Evolutionary conservation across 2,113 vertebrate genomes (phyloP).

Genomic region (Cyanoramphus novaezelandiae): DNA sequence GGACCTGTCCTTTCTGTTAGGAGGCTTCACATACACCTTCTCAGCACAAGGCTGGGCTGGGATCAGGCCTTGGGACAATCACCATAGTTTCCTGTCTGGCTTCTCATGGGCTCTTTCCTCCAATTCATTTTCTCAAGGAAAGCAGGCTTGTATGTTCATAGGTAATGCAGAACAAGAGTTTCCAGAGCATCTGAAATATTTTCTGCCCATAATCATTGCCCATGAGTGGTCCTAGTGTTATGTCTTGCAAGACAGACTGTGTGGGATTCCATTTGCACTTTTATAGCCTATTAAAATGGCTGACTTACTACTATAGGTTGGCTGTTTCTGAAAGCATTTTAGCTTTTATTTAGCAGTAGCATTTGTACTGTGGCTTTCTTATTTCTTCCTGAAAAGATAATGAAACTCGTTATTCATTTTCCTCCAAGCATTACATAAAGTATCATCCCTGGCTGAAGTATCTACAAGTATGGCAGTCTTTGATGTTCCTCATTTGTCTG

Average conservation of each 20-base stretch:
- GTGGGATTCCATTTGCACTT: neutral
- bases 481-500: slow-evolving; percentile 31
- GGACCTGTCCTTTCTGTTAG: neutral
- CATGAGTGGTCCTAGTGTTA: neutral
- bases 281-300: neutral
- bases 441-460: neutral
- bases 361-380: neutral
- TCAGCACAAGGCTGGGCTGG: neutral
- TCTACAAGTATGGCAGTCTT: slow-evolving; percentile 16
- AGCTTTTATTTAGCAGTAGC: neutral
- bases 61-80: neutral
- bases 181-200: neutral
- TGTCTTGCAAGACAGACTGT: neutral
- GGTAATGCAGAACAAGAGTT: neutral
- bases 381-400: neutral
- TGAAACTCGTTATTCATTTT: neutral
- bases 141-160: neutral
- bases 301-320: neutral
- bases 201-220: neutral
- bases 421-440: neutral
- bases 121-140: neutral
- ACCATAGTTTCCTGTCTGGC: rapidly evolving
- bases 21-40: neutral
- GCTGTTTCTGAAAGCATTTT: neutral
- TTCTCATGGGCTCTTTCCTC: neutral